Conservation (phyloP, 2,113 vertebrate species). For the Eolophus roseicapilla region DNA sequence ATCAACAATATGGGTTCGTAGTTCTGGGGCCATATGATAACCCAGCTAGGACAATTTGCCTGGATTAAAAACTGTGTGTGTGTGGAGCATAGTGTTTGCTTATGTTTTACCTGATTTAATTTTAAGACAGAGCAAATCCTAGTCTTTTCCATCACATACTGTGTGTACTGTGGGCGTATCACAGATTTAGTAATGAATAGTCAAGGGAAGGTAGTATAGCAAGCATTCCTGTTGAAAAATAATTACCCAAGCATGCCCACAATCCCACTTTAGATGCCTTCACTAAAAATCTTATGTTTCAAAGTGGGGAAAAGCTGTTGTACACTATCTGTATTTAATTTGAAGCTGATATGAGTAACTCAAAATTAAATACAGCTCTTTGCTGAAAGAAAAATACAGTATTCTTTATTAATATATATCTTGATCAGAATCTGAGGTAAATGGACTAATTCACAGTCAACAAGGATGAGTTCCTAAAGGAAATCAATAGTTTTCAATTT, state of each 20-base stretch:
- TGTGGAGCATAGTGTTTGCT: background rate
- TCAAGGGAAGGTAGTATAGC: background rate
- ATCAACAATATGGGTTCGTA: background rate
- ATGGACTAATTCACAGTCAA: background rate
- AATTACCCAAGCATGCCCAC: background rate
- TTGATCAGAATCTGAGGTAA: background rate
- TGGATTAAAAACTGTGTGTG: background rate
- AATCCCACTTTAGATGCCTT: background rate
- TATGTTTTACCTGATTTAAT: background rate
- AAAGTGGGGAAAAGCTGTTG: background rate
- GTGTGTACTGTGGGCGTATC: accelerated
- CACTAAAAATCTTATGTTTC: background rate
- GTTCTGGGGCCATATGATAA: background rate
- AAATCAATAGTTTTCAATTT: slow-evolving; percentile 57
- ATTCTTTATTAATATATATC: background rate
- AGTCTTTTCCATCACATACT: background rate
- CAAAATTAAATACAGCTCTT: background rate
- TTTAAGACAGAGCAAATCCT: background rate
- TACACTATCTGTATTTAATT: background rate
- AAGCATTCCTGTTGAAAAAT: background rate
- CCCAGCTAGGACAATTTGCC: background rate
- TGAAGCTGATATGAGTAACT: background rate
- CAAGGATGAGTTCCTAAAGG: slow-evolving; percentile 25
- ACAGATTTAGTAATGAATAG: background rate
- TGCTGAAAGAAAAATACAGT: background rate